These are phyloP conservation scores for Euphydryas editha DNA, from an alignment of 2,888 invertebrate species.

Conservation along the genomic window DNA sequence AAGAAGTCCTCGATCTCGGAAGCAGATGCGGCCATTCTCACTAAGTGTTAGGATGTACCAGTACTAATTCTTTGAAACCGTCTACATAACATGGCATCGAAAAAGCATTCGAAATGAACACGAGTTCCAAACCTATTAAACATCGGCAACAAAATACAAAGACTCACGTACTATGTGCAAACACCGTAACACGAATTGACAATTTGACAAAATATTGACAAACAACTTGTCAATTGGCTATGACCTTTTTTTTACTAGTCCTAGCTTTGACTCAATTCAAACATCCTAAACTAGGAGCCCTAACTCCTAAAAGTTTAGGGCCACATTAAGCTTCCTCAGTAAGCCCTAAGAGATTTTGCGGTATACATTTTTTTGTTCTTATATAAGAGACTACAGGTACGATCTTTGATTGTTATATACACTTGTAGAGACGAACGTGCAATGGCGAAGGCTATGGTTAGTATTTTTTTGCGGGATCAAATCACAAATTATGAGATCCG, in stretches of 20 bases:
- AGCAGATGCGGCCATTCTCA: conserved; percentile 85
- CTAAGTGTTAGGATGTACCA: conserved; percentile 68
- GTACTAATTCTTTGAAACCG: conserved; percentile 61
- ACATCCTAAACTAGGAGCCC: not conserved
- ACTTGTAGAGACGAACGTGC: no score
- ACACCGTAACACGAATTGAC: conserved; percentile 49
- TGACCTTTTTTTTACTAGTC: not conserved
- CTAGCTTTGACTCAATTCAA: not conserved
- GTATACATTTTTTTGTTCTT: no score
- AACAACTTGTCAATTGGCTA: conserved; percentile 15
- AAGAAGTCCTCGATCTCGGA: conserved; percentile 92
- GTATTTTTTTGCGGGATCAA: no score
- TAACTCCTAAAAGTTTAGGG: no score
- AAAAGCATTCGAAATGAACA: conserved; percentile 53
- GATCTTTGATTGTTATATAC: no score
- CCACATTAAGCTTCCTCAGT: no score
- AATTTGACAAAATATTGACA: conserved; percentile 32
- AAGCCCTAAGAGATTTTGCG: no score
- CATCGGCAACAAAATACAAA: conserved; percentile 67
- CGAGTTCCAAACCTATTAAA: conserved; percentile 56
- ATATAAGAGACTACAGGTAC: no score
- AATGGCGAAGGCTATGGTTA: no score
- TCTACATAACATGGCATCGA: conserved; percentile 68
- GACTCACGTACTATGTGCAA: conserved; percentile 47
- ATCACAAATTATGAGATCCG: no score